Evolutionary conservation across 1,140 invertebrate species (phyloP), one percentile per base, ranked within the genome.

Genomic region (Drosophila triauraria): DNA sequence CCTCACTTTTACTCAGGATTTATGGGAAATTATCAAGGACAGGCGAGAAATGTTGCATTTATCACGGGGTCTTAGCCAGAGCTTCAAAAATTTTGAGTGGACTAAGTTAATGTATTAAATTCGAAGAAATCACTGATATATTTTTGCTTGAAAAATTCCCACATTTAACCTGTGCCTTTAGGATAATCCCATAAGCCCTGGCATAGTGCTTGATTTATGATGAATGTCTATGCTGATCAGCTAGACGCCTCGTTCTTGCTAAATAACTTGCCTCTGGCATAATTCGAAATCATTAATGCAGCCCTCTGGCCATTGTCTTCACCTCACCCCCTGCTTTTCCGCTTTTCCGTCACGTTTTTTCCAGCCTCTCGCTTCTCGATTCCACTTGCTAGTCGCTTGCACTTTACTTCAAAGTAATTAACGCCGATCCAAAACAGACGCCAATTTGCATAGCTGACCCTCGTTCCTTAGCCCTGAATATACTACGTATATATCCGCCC

Each of bases 381-480:
- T 70, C 76, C 57, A 58, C 61, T 43, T 32, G 74, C 48, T 67
- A 65, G 83, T 84, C 78, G 81, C 74, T 56, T 84, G 79, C 79
- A 82, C 64, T 88, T 88, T 81, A 84, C 72, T 88, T 87, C 85
- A 88, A 78, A 88, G 84, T 88, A 88, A 88, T 88, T 88, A 88
- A 88, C 84, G 85, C 77, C 84, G 85, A 84, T 88, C 84, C 85
- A 88, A 88, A 88, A 84, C 84, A 88, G 84, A 88, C 84, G 81
- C 78, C 84, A 88, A 88, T 88, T 88, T 88, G 68, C 84, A 88
- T 88, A 90, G 85, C 69, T 88, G 82, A 78, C 75, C 75, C 75
- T 62, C 75, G 74, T 69, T 54, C 69, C 35, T 69, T 42, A 48
- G 63, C 35, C 48, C 42, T 56, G 50, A 17, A 47, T 32, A 42